phyloP scores from a whole-genome alignment of 1,140 invertebrate genomes.

The Bombus huntii region DNA sequence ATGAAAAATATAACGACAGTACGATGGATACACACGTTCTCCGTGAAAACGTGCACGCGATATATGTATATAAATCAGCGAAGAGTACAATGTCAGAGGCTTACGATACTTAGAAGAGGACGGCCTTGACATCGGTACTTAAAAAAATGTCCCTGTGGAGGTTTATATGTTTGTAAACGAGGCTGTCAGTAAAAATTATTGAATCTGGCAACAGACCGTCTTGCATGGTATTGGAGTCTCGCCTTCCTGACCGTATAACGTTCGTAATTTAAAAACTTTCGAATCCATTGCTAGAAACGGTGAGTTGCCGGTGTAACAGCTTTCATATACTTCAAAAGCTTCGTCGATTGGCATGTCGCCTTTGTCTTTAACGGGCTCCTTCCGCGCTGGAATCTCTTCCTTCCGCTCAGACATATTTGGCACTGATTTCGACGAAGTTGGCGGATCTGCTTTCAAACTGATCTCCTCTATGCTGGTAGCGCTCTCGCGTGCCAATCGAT shows the following conservation, averaged over 20 bases:
- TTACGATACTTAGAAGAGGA: conserved; percentile 44
- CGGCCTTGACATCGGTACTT: conserved; percentile 47
- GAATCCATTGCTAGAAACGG: conserved; percentile 61
- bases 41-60: neutral
- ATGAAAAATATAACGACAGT: neutral
- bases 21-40: conserved; percentile 2
- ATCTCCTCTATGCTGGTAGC: conserved; percentile 63
- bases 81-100: conserved; percentile 48
- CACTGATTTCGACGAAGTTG: conserved; percentile 53
- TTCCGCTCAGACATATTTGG: conserved; percentile 65
- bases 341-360: conserved; percentile 75
- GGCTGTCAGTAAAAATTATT: conserved; percentile 65
- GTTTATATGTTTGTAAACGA: conserved; percentile 7
- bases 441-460: conserved; percentile 25
- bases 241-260: conserved; percentile 59
- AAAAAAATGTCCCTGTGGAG: conserved; percentile 22
- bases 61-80: neutral
- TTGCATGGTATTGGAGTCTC: conserved; percentile 75
- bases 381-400: conserved; percentile 49
- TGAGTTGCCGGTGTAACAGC: conserved; percentile 73
- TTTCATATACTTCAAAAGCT: conserved; percentile 80
- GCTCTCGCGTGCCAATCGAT: conserved; percentile 71
- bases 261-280: conserved; percentile 60
- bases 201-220: conserved; percentile 78
- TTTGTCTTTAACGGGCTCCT: conserved; percentile 17